Evolutionary conservation across 2,797 vertebrate species (phyloP).

Genomic region (Trichosurus vulpecula): DNA sequence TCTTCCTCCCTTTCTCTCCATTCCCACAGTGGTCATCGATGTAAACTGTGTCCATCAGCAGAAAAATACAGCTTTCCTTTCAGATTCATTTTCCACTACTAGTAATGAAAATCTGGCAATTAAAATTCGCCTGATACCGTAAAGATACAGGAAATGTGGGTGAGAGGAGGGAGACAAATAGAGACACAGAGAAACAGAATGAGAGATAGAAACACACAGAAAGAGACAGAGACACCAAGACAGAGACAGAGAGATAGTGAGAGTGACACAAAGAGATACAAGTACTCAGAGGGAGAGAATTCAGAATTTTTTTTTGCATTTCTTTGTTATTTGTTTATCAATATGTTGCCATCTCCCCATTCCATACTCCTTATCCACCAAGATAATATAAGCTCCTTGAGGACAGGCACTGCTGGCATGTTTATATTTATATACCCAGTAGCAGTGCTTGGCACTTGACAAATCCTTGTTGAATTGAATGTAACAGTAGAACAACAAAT

Average conservation of each 20-base stretch:
- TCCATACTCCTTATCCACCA: background rate
- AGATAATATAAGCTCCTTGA: background rate
- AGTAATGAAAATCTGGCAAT: slow-evolving; percentile 1
- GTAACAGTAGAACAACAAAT: background rate
- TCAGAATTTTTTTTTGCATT: background rate
- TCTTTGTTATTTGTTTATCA: background rate
- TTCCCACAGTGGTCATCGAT: background rate
- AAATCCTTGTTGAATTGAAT: background rate
- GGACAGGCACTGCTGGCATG: background rate
- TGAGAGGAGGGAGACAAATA: background rate
- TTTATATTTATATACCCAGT: background rate
- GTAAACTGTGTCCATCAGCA: slow-evolving; percentile 2
- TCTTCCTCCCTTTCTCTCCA: slow-evolving; percentile 13
- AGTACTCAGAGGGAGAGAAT: background rate
- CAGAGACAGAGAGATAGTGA: background rate
- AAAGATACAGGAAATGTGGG: background rate
- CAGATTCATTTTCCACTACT: slow-evolving; percentile 33
- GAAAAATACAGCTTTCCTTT: slow-evolving; percentile 48
- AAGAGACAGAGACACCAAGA: background rate
- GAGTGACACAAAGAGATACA: background rate
- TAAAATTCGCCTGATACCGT: slow-evolving; percentile 53
- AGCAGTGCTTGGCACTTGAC: background rate
- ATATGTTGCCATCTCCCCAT: background rate
- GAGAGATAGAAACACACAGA: background rate
- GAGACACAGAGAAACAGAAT: background rate